Evolutionary conservation across 1,140 invertebrate genomes (phyloP).

Genomic region (Drosophila carrolli): DNA sequence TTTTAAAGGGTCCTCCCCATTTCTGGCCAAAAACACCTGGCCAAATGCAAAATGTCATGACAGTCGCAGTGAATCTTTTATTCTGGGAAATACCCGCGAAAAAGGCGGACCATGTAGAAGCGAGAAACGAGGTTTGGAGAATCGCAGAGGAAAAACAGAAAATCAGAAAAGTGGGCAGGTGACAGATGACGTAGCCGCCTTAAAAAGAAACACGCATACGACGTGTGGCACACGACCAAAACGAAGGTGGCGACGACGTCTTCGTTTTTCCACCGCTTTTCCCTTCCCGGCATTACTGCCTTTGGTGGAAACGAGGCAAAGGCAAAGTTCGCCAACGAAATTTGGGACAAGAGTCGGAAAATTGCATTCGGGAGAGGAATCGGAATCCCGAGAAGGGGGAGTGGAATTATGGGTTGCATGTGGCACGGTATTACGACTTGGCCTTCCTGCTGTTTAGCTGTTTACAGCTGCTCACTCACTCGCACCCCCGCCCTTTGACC

Average conservation of each 20-base stretch:
- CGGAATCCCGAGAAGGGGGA: constrained; percentile 13
- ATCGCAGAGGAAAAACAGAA: constrained; percentile 15
- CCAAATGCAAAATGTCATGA: constrained; percentile 44
- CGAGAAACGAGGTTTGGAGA: constrained; percentile 57
- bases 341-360: constrained; percentile 57
- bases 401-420: constrained; percentile 31
- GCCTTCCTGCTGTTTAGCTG: constrained; percentile 67
- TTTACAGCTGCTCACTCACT: constrained; percentile 68
- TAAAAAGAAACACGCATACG: constrained; percentile 79
- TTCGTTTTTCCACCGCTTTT: constrained; percentile 17
- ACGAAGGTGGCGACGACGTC: constrained; percentile 41
- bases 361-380: constrained; percentile 51
- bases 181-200: constrained; percentile 75
- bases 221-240: constrained; percentile 74
- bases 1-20: constrained; percentile 4
- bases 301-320: constrained; percentile 48
- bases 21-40: constrained; percentile 16
- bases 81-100: constrained; percentile 80
- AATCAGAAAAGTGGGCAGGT: constrained; percentile 49
- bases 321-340: constrained; percentile 53
- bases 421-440: constrained; percentile 37
- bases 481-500: constrained; percentile 1
- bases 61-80: constrained; percentile 55
- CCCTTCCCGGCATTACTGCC: not conserved
- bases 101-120: constrained; percentile 39